These are phyloP conservation scores for Clanis bilineata DNA, from an alignment of 2,888 invertebrate species.

Conservation along the genomic window DNA sequence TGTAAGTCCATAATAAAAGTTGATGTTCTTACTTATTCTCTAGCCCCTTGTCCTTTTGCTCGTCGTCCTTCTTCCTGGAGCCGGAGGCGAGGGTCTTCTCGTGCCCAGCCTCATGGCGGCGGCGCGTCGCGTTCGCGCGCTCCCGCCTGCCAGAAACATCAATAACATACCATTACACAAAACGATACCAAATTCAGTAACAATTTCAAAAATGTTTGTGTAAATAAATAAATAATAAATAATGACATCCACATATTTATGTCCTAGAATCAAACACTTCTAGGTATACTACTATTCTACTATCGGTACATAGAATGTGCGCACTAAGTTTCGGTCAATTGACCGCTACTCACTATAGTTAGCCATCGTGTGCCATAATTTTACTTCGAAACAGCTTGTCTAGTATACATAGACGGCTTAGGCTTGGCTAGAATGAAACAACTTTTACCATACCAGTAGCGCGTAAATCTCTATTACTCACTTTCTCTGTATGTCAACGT, in stretches of 20 bases:
- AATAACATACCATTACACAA: too few relatives aligned
- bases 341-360: too few relatives aligned
- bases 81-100: conserved; percentile 21
- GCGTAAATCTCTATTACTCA: conserved; percentile 28
- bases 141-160: conserved; percentile 50
- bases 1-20: background rate
- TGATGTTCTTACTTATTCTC: conserved; percentile 31
- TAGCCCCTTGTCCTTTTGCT: conserved; percentile 33
- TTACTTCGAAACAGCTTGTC: too few relatives aligned
- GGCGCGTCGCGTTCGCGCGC: conserved; percentile 47
- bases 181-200: background rate
- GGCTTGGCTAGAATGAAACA: too few relatives aligned
- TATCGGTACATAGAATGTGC: too few relatives aligned
- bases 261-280: too few relatives aligned
- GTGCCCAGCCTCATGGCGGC: conserved; percentile 34
- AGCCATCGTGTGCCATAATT: too few relatives aligned
- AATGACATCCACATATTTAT: too few relatives aligned
- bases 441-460: background rate
- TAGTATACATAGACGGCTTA: background rate
- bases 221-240: too few relatives aligned
- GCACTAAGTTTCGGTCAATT: too few relatives aligned
- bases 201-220: background rate
- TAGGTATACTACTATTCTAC: too few relatives aligned
- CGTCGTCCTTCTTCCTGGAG: conserved; percentile 39
- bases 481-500: conserved; percentile 53